These are phyloP conservation scores for Calameuta filiformis DNA, from an alignment of 2,888 invertebrate genomes.

Conservation along the genomic window DNA sequence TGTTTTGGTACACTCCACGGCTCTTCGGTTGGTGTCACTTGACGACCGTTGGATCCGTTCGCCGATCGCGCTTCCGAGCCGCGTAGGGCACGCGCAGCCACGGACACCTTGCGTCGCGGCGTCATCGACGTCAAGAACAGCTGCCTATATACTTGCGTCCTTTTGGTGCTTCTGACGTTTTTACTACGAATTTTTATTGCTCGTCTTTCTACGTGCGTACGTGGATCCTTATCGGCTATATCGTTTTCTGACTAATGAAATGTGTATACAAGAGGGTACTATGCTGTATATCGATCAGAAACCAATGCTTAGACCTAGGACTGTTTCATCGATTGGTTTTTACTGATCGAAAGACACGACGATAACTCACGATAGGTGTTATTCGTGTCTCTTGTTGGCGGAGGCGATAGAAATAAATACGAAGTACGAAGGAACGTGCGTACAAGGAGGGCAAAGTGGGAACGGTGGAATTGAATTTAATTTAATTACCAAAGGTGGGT, in stretches of 20 bases:
- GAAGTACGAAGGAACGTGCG: conserved; percentile 14
- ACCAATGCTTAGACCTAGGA: conserved; percentile 14
- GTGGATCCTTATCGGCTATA: no score
- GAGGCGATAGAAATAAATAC: conserved; percentile 26
- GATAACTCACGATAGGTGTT: conserved; percentile 8
- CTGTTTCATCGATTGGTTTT: background rate
- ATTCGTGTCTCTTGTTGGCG: background rate
- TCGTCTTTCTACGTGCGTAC: background rate
- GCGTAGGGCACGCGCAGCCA: background rate
- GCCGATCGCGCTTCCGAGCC: background rate
- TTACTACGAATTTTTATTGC: background rate
- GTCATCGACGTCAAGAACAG: background rate
- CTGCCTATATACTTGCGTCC: background rate
- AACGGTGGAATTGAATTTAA: conserved; percentile 37
- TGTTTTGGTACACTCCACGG: background rate
- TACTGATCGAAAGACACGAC: background rate
- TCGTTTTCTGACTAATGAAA: background rate
- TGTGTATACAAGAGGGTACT: background rate
- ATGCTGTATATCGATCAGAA: conserved; percentile 7
- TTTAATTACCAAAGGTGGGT: conserved; percentile 49
- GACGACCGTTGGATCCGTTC: background rate
- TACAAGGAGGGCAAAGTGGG: conserved; percentile 27
- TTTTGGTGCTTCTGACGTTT: background rate
- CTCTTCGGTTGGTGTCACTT: background rate
- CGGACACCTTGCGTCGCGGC: background rate